Base-by-base conservation (phyloP, 2,113 vertebrate species). In the Gadus chalcogrammus region DNA sequence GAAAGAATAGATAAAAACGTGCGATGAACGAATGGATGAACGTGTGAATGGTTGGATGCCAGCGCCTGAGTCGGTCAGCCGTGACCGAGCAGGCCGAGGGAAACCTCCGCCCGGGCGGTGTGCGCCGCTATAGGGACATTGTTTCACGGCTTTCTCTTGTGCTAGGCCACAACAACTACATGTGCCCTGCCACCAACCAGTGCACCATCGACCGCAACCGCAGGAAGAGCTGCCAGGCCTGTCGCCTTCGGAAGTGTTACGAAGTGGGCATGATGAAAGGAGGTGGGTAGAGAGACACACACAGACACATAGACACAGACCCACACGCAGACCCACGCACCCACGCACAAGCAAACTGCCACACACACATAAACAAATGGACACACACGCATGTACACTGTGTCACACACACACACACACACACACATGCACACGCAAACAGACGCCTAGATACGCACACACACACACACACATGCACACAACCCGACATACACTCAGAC, bases 201-300 rank as follows among this genome's bases (percentile, higher is more conserved):
- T 99, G 97, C 82, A 99, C 97, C 20, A 99, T 99, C 0, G 97
- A 99, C 91, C 95, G 97, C 83, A 99, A 99, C 90, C 92, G 97
- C 76, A 95, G 97, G 87, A 99, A 99, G 89, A 99, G 97, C 78
- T 99, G 97, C 83, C 97, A 99, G 82, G 97, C 97, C n/a, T 99
- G 97, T 65, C 91, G 97, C 35, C 94, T 99, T 3, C 92, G 97
- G 72, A 99, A 99, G 82, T 99, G 97, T 84, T 98, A 97, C 0
- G 96, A 99, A 95, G 97, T 98, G 58, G 97, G 97, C 64, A 99
- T 99, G 97, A 96, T 98, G 94, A 99, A 98, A 92, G 97, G 97
- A 70, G 97, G 97, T 99, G 42, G 42, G 42, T 48, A n/a, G 42
- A 48, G 9, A 48, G 7, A 48, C 8, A 48, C 42, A 48, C 42